These are phyloP conservation scores for Papilio glaucus DNA, from an alignment of 1,140 invertebrate species.

Conservation along the genomic window DNA sequence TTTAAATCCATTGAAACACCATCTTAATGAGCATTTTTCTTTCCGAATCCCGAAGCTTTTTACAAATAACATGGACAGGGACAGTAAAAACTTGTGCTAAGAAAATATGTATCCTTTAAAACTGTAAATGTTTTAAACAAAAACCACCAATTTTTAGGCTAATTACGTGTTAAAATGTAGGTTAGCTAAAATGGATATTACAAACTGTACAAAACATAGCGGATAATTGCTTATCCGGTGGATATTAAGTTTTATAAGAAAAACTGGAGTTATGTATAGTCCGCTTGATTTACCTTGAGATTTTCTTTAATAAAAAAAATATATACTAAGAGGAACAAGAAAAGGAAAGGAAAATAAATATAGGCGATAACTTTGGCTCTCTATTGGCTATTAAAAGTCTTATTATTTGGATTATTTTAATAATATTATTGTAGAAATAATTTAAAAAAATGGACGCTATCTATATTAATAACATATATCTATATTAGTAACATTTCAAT, in stretches of 20 bases:
- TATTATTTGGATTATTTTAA: not conserved
- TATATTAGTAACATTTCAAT: too few species aligned
- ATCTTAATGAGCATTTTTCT: too few species aligned
- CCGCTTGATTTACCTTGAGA: not conserved
- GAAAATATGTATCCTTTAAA: not conserved
- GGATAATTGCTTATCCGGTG: not conserved
- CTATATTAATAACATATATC: too few species aligned
- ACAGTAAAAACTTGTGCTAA: not conserved
- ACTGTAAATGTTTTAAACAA: not conserved
- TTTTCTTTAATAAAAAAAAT: not conserved
- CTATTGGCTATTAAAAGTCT: not conserved
- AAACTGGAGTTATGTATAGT: not conserved
- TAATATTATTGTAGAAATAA: too few species aligned
- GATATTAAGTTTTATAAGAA: not conserved
- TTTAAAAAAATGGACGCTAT: too few species aligned
- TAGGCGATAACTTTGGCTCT: too few species aligned
- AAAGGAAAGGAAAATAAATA: too few species aligned
- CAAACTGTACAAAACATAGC: not conserved
- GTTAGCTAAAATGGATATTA: not conserved
- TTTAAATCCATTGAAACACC: too few species aligned
- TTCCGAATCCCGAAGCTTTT: too few species aligned
- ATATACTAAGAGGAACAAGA: too few species aligned
- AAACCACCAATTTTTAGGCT: not conserved
- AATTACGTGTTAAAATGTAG: conserved; percentile 21
- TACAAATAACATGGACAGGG: not conserved